Percentiles rank a stretch among this genome's conserved stretches.
Conservation (phyloP, 2,797 vertebrate genomes). For the Megalops cyprinoides region DNA sequence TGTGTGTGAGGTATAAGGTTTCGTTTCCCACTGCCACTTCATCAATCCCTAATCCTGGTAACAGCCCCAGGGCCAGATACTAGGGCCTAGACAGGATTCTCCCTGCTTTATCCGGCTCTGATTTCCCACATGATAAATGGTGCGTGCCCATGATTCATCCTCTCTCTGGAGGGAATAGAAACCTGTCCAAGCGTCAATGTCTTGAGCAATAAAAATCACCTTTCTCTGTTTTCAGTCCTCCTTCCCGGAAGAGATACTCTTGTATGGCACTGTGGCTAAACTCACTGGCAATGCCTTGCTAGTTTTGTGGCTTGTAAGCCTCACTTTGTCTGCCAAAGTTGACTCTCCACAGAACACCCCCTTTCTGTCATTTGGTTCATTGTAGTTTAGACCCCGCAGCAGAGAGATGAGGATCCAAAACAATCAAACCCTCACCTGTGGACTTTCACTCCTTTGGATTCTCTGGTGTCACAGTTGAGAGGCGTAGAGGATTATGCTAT, state of each 20-base stretch:
- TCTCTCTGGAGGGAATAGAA: neutral
- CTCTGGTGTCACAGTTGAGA: no score
- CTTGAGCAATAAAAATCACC: neutral
- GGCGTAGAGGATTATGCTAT: neutral
- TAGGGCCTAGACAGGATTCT: neutral
- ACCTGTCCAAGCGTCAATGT: neutral
- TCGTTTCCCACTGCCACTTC: no score
- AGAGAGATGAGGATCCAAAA: neutral
- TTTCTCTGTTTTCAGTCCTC: no score
- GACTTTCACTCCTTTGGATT: neutral
- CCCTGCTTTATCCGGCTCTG: neutral
- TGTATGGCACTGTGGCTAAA: neutral
- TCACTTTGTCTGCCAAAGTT: neutral
- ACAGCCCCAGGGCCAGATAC: neutral
- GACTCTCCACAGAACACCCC: neutral
- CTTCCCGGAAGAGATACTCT: neutral
- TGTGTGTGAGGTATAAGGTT: no score
- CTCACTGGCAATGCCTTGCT: neutral
- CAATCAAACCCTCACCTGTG: neutral
- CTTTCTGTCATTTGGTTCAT: neutral
- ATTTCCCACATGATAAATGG: neutral
- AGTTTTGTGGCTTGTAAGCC: neutral
- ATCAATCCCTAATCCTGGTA: constrained; percentile 7
- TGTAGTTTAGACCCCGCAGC: neutral
- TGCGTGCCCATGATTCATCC: neutral